Conservation (phyloP, 92 coral and sea anemone species). For the Palythoa grandiflora region DNA sequence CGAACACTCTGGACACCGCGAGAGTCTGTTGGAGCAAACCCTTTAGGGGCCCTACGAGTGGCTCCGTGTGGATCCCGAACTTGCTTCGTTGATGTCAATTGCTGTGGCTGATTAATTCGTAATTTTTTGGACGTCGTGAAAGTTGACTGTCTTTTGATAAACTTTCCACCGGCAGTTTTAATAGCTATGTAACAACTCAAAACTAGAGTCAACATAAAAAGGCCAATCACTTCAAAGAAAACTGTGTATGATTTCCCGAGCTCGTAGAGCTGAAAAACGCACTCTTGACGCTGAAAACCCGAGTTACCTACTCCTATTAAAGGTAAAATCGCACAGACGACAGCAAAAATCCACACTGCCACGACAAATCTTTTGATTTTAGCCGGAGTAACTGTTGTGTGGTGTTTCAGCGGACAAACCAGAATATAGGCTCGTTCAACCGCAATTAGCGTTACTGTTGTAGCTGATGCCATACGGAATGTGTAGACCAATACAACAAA, state of each 20-base stretch:
- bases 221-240: slow-evolving; percentile 73
- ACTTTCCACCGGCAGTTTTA: slow-evolving; percentile 70
- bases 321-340: slow-evolving; percentile 65
- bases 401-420: slow-evolving; percentile 72
- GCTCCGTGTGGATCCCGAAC: not conserved
- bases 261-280: slow-evolving; percentile 74
- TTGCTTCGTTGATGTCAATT: not conserved
- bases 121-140: slow-evolving; percentile 52
- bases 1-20: slow-evolving; percentile 72
- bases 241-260: slow-evolving; percentile 71
- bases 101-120: not conserved
- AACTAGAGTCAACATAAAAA: slow-evolving; percentile 58
- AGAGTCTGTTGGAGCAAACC: not conserved
- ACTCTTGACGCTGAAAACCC: slow-evolving; percentile 62
- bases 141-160: slow-evolving; percentile 72
- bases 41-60: not conserved
- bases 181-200: slow-evolving; percentile 67
- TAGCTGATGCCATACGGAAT: slow-evolving; percentile 78
- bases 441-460: slow-evolving; percentile 84
- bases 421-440: slow-evolving; percentile 75
- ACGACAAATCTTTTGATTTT: slow-evolving; percentile 57
- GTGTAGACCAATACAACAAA: slow-evolving; percentile 67
- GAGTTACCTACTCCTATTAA: slow-evolving; percentile 78
- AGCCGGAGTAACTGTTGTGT: slow-evolving; percentile 63
- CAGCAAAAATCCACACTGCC: slow-evolving; percentile 77